Evolutionary conservation across 2,797 vertebrate genomes (phyloP).

Genomic region (Pampus argenteus): DNA sequence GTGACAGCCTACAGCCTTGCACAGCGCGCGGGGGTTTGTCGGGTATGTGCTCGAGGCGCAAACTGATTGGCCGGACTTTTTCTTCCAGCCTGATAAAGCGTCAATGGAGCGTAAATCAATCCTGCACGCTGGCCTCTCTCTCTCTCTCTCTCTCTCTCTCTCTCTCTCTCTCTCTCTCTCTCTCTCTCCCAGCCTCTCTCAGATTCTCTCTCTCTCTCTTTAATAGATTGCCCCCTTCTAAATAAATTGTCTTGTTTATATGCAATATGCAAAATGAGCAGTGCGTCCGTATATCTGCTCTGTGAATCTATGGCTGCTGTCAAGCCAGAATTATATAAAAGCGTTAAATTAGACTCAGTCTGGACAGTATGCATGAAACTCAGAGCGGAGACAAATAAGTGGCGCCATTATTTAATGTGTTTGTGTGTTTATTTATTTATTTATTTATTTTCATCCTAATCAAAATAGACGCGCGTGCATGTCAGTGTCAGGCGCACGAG

Average conservation of each 20-base stretch:
- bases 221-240: conserved; percentile 53
- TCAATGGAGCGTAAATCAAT: conserved; percentile 96
- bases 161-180: conserved; percentile 69
- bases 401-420: conserved; percentile 31
- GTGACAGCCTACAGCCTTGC: conserved; percentile 76
- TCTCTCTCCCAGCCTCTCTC: conserved; percentile 76
- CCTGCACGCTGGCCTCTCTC: conserved; percentile 83
- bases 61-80: conserved; percentile 98
- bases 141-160: conserved; percentile 75
- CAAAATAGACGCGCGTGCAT: conserved; percentile 28
- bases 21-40: conserved; percentile 80
- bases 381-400: conserved; percentile 61
- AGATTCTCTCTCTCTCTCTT: conserved; percentile 71
- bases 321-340: conserved; percentile 51
- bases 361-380: conserved; percentile 48
- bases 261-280: conserved; percentile 88
- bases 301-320: conserved; percentile 60
- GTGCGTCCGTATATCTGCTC: conserved; percentile 55
- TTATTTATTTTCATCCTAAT: conserved; percentile 15
- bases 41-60: conserved; percentile 87
- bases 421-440: conserved; percentile 22
- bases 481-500: not conserved
- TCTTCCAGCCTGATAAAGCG: conserved; percentile 95
- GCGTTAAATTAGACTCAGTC: conserved; percentile 56
- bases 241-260: conserved; percentile 92